A percentile compares a stretch with the other conserved stretches of the same genome.
Evolutionary conservation across 1,140 invertebrate species (phyloP).

Genomic region (Teleogryllus occipitalis): DNA sequence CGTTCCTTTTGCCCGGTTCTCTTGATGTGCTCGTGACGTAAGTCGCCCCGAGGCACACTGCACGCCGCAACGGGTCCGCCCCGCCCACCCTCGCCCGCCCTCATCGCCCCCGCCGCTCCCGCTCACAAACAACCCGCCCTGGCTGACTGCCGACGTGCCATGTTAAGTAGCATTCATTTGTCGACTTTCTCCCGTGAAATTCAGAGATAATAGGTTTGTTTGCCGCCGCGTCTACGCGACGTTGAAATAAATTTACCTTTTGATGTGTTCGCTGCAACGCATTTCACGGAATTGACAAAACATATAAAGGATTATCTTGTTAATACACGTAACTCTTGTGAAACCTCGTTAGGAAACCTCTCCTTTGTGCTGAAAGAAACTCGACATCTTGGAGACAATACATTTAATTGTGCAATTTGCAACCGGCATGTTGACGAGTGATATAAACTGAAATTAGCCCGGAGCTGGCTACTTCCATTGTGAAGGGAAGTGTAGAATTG

Average conservation of each 20-base stretch:
- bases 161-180: neutral
- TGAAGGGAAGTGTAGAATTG: too few species aligned
- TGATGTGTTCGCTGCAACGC: neutral
- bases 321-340: neutral
- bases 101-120: neutral
- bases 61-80: neutral
- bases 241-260: neutral
- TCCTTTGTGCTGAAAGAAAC: too few species aligned
- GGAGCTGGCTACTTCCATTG: too few species aligned
- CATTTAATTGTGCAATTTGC: too few species aligned
- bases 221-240: neutral
- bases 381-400: too few species aligned
- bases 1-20: neutral
- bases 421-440: too few species aligned
- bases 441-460: too few species aligned
- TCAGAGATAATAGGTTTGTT: neutral
- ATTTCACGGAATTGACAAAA: neutral
- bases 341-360: neutral
- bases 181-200: neutral
- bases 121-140: neutral
- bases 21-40: neutral
- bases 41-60: neutral
- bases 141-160: neutral
- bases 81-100: neutral
- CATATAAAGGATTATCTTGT: neutral